These are phyloP conservation scores for Fregata magnificens DNA, from an alignment of 2,113 vertebrate genomes.

Conservation along the genomic window DNA sequence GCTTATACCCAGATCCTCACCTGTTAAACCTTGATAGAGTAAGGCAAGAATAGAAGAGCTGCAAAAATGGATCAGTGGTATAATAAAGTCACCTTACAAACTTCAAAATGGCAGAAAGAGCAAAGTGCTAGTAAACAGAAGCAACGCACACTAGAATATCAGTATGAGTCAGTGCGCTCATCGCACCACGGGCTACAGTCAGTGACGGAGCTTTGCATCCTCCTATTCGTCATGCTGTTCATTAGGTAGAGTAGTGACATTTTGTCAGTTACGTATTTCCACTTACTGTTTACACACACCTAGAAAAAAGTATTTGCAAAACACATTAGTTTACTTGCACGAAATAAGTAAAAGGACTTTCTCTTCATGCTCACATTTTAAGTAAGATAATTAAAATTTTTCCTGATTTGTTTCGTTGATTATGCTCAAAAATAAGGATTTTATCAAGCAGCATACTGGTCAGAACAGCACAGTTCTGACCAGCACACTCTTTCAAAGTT, in stretches of 20 bases:
- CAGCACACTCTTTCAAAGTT: not conserved
- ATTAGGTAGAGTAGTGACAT: not conserved
- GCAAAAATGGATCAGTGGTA: not conserved
- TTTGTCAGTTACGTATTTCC: fast-evolving
- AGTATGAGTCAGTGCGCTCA: not conserved
- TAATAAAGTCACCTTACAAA: not conserved
- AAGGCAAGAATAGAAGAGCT: not conserved
- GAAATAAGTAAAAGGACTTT: not conserved
- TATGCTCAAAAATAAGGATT: not conserved
- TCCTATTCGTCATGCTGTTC: not conserved
- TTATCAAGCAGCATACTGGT: not conserved
- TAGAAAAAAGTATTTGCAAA: not conserved
- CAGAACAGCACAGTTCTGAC: not conserved
- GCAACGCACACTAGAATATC: not conserved
- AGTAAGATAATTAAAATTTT: not conserved
- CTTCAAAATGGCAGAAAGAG: not conserved
- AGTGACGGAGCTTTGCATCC: not conserved
- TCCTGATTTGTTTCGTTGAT: not conserved
- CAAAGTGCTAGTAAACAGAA: not conserved
- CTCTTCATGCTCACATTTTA: not conserved
- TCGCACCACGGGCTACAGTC: not conserved
- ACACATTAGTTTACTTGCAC: not conserved
- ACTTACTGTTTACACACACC: not conserved
- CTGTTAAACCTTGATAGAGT: not conserved
- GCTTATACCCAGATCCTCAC: not conserved